These are phyloP conservation scores for Micropoecilia bifurca DNA, from an alignment of 2,797 vertebrate species.

Conservation along the genomic window DNA sequence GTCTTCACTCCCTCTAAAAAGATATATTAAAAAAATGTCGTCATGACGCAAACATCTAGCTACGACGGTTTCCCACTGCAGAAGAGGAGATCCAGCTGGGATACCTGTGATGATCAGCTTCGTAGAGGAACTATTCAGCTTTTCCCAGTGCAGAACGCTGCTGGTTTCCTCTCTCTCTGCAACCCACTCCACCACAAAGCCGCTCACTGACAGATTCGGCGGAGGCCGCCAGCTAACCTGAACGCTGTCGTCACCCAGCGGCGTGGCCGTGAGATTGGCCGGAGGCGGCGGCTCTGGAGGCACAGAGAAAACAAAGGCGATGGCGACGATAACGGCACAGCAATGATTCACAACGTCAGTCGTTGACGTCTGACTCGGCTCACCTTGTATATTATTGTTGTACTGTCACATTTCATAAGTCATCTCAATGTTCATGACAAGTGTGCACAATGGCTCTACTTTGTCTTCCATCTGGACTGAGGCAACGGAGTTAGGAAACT, in stretches of 20 bases:
- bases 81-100: not conserved
- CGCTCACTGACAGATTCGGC: constrained; percentile 12
- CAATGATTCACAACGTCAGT: not conserved
- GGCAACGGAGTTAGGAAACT: not conserved
- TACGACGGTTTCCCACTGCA: no score
- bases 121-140: constrained; percentile 36
- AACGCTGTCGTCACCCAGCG: constrained; percentile 58
- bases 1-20: constrained; percentile 58
- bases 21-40: not conserved
- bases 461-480: not conserved
- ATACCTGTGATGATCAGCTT: constrained; percentile 70
- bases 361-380: not conserved
- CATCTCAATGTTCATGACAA: not conserved
- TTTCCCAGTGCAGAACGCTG: constrained; percentile 58
- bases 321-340: not conserved
- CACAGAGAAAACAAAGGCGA: not conserved
- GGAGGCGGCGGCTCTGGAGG: constrained; percentile 51
- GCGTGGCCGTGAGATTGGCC: constrained; percentile 17
- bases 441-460: not conserved
- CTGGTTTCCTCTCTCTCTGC: constrained; percentile 36
- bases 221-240: constrained; percentile 68
- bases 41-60: not conserved
- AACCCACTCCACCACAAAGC: constrained; percentile 79
- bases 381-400: not conserved
- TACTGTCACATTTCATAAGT: not conserved